These are phyloP conservation scores for Protonibea diacanthus DNA, from an alignment of 2,797 vertebrate species.

Conservation along the genomic window DNA sequence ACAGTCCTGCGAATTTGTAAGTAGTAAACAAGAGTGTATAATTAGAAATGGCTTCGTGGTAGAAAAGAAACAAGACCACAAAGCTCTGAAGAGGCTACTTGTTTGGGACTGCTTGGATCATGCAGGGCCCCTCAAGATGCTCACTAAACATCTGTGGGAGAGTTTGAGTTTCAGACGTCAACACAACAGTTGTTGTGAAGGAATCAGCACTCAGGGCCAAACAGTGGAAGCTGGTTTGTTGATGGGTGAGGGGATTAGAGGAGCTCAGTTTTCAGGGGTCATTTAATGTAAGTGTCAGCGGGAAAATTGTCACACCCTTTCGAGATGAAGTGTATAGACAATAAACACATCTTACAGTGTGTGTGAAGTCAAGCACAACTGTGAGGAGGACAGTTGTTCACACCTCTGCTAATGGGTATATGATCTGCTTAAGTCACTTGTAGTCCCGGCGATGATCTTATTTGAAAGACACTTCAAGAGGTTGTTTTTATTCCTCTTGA, in stretches of 20 bases:
- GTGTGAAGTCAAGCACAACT: not conserved
- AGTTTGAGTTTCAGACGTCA: conserved; percentile 21
- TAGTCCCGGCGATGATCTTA: not conserved
- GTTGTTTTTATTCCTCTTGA: not conserved
- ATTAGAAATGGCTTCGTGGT: conserved; percentile 53
- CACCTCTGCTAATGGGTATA: conserved; percentile 20
- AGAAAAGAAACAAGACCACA: conserved; percentile 44
- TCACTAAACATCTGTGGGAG: conserved; percentile 26
- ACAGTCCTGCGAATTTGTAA: conserved; percentile 52
- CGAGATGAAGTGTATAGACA: conserved; percentile 20
- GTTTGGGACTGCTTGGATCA: conserved; percentile 6
- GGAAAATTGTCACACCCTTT: conserved; percentile 19
- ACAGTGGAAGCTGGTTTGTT: conserved; percentile 24
- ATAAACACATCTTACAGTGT: conserved; percentile 21
- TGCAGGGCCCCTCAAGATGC: conserved; percentile 7
- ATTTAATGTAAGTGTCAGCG: conserved; percentile 26
- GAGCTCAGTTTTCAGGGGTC: conserved; percentile 44
- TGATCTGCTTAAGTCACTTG: conserved; percentile 13
- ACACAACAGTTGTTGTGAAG: conserved; percentile 13
- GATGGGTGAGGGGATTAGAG: conserved; percentile 27
- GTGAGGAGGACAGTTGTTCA: conserved; percentile 11
- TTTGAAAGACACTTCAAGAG: not conserved
- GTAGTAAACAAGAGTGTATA: conserved; percentile 62
- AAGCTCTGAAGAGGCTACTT: conserved; percentile 7
- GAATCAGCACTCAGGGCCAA: conserved; percentile 18